Evolutionary conservation across 2,888 invertebrate genomes (phyloP).

Genomic region (Lypha dubia): DNA sequence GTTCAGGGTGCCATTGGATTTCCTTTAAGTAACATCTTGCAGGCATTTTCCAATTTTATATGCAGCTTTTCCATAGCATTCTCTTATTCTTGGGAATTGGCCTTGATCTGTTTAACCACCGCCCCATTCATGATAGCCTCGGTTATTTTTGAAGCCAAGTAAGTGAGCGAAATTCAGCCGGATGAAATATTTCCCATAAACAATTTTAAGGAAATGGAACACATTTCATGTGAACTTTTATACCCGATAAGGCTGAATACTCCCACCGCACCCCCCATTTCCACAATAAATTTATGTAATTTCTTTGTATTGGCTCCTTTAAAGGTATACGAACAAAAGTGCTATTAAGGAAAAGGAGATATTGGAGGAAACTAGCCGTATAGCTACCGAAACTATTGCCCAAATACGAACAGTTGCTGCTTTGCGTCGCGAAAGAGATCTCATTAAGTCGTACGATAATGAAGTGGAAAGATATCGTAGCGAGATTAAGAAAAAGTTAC

Average conservation of each 20-base stretch:
- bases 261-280: background rate
- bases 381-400: conserved; percentile 89
- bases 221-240: too few species aligned
- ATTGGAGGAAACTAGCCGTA: conserved; percentile 87
- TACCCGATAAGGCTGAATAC: too few species aligned
- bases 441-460: conserved; percentile 85
- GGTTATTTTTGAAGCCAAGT: conserved; percentile 87
- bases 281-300: background rate
- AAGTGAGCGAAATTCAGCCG: conserved; percentile 57
- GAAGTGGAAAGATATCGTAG: conserved; percentile 85
- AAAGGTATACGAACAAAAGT: conserved; percentile 85
- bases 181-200: too few species aligned
- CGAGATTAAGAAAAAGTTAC: conserved; percentile 85
- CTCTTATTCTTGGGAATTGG: conserved; percentile 89
- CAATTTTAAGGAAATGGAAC: too few species aligned
- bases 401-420: conserved; percentile 89
- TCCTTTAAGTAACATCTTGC: conserved; percentile 88
- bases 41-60: conserved; percentile 87
- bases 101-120: conserved; percentile 87
- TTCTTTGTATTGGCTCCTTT: background rate
- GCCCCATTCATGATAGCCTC: conserved; percentile 88
- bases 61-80: conserved; percentile 87
- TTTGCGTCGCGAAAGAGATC: conserved; percentile 86
- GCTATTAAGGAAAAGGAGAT: conserved; percentile 86
- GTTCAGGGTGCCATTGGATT: conserved; percentile 90